Base-by-base conservation (phyloP, 2,113 vertebrate genomes). In the Illadopsis cleaveri region DNA sequence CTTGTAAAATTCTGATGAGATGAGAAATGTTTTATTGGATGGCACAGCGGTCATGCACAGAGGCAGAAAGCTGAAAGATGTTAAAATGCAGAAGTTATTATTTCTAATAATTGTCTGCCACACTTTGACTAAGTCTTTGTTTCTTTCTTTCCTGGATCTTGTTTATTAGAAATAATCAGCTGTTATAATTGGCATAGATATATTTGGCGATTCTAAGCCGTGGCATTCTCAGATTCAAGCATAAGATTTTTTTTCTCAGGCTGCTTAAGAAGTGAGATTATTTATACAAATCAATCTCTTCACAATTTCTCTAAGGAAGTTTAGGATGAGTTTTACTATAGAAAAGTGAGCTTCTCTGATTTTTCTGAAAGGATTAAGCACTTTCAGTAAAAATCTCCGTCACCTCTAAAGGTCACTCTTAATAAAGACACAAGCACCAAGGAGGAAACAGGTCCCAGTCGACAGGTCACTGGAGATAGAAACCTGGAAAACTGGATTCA, bases 401-500 rank as follows among this genome's bases (percentile, higher is more conserved):
- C 69, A 68, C 27, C 35, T 92, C 70, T 61, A 69, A 94, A 82
- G 70, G 73, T 94, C 65, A 79, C 40, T 79, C 61, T 51, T 82
- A 84, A 84, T 65, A 69, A 82, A 94, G 78, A 57, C 78, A 91
- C 47, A 82, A 61, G 40, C 31, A 91, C 18, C 66, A 80, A 80
- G 57, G 37, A 27, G 35, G 28, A 82, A 91, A 82, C 80, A 89
- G 51, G 40, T 89, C 70, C 40, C 65, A 87, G 20, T 0, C 78
- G 73, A 85, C 62, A 87, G 38, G 65, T 53, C 70, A 70, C 70
- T 25, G 35, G 42, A 75, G 44, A 87, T 0, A 69, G 61, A 87
- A 91, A 86, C 19, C 15, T 62, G 42, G 82, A 91, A 95, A 96
- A 88, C 84, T 91, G 82, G 64, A 79, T 87, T 82, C 38, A 69